phyloP scores from a whole-genome alignment of 2,797 vertebrate genomes.

The Pogoniulus pusillus region DNA sequence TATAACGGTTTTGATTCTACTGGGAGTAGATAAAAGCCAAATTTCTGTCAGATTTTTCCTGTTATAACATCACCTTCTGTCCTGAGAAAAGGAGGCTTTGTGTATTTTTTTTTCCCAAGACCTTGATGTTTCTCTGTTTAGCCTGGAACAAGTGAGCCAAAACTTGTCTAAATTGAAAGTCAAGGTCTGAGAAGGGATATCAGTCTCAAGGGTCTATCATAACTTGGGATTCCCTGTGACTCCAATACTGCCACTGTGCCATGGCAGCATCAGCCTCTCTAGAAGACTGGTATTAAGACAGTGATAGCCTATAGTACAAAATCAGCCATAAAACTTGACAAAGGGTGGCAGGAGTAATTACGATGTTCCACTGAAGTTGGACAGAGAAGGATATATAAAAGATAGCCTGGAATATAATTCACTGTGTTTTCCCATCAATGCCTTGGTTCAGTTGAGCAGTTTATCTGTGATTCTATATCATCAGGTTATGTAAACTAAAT shows the following conservation, averaged over 20 bases:
- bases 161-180: neutral
- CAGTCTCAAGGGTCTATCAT: neutral
- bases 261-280: neutral
- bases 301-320: neutral
- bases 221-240: neutral
- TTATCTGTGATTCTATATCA: constrained; percentile 17
- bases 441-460: neutral
- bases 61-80: neutral
- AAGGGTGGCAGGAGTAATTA: neutral
- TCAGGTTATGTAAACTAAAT: constrained; percentile 27
- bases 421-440: neutral
- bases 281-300: neutral
- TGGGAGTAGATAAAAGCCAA: neutral
- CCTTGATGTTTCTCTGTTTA: neutral
- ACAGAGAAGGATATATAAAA: neutral
- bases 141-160: neutral
- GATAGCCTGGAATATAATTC: neutral
- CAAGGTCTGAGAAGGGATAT: neutral
- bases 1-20: neutral
- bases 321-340: neutral
- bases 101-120: neutral
- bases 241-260: neutral
- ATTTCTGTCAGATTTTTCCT: constrained; percentile 30
- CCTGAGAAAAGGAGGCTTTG: neutral
- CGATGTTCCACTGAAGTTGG: neutral